phyloP scores from a whole-genome alignment of 2,888 invertebrate genomes.

The Lathronympha strigana region DNA sequence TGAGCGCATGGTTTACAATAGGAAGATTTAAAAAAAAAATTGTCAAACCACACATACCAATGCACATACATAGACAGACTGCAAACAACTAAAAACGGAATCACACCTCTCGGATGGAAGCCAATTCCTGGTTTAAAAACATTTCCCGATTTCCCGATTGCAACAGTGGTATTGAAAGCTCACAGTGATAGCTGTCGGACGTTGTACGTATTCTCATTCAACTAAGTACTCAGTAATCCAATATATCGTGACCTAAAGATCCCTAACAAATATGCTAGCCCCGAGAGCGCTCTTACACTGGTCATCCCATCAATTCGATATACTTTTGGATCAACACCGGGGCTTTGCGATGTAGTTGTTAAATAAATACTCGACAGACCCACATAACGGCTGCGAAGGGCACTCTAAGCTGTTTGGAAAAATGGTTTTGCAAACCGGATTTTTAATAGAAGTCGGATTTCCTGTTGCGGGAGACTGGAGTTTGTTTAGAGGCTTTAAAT shows the following conservation, averaged over 20 bases:
- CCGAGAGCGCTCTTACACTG: neutral
- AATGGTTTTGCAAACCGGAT: conserved; percentile 12
- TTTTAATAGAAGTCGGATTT: conserved; percentile 15
- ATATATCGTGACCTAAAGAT: neutral
- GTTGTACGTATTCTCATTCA: conserved; percentile 1
- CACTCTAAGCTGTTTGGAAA: conserved; percentile 21
- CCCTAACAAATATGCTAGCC: neutral
- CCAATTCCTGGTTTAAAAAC: conserved; percentile 21
- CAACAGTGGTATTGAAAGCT: conserved; percentile 26
- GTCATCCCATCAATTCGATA: neutral
- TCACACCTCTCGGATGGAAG: neutral
- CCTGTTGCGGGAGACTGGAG: neutral
- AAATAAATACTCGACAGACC: conserved; percentile 34
- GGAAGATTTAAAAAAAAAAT: neutral
- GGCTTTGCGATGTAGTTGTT: conserved; percentile 33
- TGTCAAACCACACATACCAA: neutral
- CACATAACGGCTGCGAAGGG: conserved; percentile 26
- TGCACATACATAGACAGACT: conserved; percentile 3
- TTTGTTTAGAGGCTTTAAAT: conserved; percentile 14
- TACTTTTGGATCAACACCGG: neutral
- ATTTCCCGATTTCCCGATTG: conserved; percentile 14
- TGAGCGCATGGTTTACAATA: no score
- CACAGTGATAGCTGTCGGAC: conserved; percentile 25
- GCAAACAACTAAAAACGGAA: conserved; percentile 12
- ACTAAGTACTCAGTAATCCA: neutral